Percentiles rank a stretch among this genome's conserved stretches.
Conservation (phyloP, 2,888 invertebrate genomes). For the Yponomeuta cagnagella region DNA sequence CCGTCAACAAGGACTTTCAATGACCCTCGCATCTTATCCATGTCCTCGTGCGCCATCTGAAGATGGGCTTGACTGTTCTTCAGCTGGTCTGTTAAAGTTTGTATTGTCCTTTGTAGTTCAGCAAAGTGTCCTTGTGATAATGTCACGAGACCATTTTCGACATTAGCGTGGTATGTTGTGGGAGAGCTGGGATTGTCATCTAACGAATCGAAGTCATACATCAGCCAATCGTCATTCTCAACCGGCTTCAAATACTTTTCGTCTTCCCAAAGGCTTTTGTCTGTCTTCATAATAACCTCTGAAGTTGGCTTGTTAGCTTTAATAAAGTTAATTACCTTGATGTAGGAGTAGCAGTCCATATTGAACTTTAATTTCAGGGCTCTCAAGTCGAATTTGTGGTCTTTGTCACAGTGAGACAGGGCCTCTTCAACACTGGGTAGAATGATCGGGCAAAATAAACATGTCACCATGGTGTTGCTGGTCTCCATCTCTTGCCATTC, state of each 20-base stretch:
- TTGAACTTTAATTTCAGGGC: constrained; percentile 80
- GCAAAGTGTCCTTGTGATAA: constrained; percentile 77
- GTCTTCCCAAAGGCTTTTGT: constrained; percentile 80
- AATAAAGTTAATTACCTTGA: constrained; percentile 88
- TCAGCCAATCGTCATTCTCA: constrained; percentile 87
- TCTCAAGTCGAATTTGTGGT: constrained; percentile 80
- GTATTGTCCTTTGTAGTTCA: constrained; percentile 77
- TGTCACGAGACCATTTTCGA: constrained; percentile 77
- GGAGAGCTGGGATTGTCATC: constrained; percentile 53
- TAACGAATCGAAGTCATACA: constrained; percentile 81
- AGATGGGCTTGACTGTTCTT: constrained; percentile 76
- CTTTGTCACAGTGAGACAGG: constrained; percentile 78
- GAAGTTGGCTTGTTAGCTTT: constrained; percentile 77
- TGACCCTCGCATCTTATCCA: constrained; percentile 76
- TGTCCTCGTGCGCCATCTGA: constrained; percentile 77
- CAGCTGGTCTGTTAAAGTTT: constrained; percentile 71
- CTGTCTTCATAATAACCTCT: constrained; percentile 70
- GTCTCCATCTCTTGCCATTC: constrained; percentile 71
- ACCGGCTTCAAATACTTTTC: constrained; percentile 87
- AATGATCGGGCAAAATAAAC: constrained; percentile 83
- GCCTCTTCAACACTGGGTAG: constrained; percentile 78
- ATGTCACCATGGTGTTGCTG: constrained; percentile 60
- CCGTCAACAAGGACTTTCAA: constrained; percentile 74
- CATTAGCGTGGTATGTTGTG: constrained; percentile 73
- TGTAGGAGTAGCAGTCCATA: constrained; percentile 89